Conservation (phyloP, 2,888 invertebrate genomes). For the Pocota personata region DNA sequence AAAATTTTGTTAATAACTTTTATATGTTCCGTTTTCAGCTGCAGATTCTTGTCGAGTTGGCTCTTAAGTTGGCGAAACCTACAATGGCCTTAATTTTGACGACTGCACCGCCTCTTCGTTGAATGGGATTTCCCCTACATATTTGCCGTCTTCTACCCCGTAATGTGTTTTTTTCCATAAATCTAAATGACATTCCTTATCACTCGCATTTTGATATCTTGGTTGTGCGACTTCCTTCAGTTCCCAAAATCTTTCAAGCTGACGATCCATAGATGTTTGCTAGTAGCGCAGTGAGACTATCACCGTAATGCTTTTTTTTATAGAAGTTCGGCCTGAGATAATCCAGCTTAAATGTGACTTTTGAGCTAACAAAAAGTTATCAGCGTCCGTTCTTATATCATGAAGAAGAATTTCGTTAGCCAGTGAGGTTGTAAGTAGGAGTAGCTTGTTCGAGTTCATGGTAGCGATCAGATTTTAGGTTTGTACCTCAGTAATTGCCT, state of each 20-base stretch:
- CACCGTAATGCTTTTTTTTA: too few species aligned
- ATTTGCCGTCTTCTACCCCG: not conserved
- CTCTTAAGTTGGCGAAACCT: not conserved
- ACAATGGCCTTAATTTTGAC: not conserved
- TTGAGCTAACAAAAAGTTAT: too few species aligned
- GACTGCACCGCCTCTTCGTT: not conserved
- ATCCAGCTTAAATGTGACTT: too few species aligned
- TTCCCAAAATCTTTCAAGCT: too few species aligned
- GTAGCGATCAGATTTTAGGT: too few species aligned
- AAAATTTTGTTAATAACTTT: not conserved
- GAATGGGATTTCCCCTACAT: conserved; percentile 10
- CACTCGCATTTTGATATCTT: not conserved
- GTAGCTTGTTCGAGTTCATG: too few species aligned
- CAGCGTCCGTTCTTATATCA: too few species aligned
- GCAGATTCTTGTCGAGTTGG: not conserved
- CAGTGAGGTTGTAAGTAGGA: too few species aligned
- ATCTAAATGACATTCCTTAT: not conserved
- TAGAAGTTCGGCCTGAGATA: too few species aligned
- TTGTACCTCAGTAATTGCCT: too few species aligned
- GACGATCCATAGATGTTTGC: not conserved
- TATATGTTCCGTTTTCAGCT: not conserved
- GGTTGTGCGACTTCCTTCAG: too few species aligned
- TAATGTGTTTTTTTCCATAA: not conserved
- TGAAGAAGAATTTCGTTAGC: too few species aligned
- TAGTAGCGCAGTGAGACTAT: not conserved